Evolutionary conservation across 2,797 vertebrate species (phyloP).

Genomic region (Labeo calbasu): DNA sequence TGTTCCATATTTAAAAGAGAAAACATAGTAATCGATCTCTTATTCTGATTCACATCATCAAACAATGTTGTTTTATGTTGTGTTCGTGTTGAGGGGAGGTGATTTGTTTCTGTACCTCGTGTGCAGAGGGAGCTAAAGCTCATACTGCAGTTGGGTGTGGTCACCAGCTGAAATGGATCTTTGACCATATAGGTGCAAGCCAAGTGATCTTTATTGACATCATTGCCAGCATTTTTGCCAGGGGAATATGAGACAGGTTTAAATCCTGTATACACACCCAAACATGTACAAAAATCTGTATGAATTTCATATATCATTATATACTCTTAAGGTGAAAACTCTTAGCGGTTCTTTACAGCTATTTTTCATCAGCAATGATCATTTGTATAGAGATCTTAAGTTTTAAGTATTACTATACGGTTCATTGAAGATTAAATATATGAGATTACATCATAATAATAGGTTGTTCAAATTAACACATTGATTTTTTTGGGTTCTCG

Average conservation of each 20-base stretch:
- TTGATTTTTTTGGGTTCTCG: neutral
- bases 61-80: neutral
- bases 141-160: constrained; percentile 66
- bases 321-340: neutral
- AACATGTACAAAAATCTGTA: neutral
- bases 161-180: constrained; percentile 66
- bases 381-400: neutral
- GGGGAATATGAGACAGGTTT: neutral
- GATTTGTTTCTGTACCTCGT: constrained; percentile 63
- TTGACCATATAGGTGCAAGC: constrained; percentile 72
- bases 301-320: neutral
- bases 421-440: neutral
- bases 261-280: constrained; percentile 1
- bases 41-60: neutral
- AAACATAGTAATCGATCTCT: neutral
- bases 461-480: neutral
- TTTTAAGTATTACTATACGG: neutral
- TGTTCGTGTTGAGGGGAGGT: neutral
- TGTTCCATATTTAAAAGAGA: neutral
- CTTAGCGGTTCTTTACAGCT: neutral
- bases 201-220: neutral
- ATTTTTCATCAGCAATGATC: neutral
- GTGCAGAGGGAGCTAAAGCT: constrained; percentile 73
- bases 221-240: neutral
- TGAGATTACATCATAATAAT: neutral